These are phyloP conservation scores for Oreotrochilus melanogaster DNA, from an alignment of 2,113 vertebrate species.

Conservation along the genomic window DNA sequence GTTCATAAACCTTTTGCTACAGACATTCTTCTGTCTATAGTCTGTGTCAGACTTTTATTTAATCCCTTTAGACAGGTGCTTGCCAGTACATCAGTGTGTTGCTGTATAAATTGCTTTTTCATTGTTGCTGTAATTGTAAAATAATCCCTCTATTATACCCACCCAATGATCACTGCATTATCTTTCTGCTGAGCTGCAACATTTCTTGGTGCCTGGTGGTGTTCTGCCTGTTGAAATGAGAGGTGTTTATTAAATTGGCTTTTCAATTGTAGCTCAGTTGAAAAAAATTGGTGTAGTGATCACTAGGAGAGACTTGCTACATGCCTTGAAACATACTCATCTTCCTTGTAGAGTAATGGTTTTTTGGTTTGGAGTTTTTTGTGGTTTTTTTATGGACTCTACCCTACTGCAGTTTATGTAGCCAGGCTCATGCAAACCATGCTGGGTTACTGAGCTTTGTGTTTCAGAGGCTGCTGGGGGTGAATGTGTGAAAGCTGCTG, in stretches of 20 bases:
- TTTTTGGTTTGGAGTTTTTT: too few species aligned
- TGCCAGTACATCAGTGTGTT: conserved; percentile 16
- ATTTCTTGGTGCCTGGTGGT: background rate
- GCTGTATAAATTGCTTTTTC: conserved; percentile 33
- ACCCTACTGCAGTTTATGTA: fast-evolving
- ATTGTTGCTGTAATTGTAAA: conserved; percentile 59
- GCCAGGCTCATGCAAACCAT: background rate
- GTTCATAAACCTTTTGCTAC: conserved; percentile 9
- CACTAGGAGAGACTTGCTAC: background rate
- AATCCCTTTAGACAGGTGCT: conserved; percentile 14
- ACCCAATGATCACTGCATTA: background rate
- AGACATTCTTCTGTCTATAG: background rate
- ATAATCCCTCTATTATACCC: conserved; percentile 15
- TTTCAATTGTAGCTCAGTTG: background rate
- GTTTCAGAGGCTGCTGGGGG: background rate
- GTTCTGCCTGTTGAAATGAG: conserved; percentile 19
- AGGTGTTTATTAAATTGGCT: background rate
- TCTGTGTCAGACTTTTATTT: conserved; percentile 4
- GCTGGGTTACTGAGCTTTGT: background rate
- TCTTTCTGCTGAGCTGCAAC: conserved; percentile 21
- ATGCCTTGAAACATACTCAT: background rate
- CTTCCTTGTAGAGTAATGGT: background rate
- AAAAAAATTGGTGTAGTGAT: background rate
- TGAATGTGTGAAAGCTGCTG: background rate
- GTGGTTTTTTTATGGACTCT: background rate